These are phyloP conservation scores for Listronotus oregonensis DNA, from an alignment of 1,140 invertebrate genomes.

Conservation along the genomic window DNA sequence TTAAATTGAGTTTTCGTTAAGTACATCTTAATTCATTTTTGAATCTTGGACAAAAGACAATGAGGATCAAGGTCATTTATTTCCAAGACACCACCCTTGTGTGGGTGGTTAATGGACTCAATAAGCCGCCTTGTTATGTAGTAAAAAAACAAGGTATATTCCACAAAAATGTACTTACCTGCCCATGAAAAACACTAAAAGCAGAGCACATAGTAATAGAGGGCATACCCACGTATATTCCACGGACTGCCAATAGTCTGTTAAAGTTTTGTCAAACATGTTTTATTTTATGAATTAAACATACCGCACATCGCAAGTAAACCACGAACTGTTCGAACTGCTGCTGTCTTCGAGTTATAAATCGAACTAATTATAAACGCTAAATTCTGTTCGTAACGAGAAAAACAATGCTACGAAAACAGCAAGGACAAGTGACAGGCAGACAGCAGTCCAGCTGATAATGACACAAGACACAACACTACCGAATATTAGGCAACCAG, in stretches of 20 bases:
- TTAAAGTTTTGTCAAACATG: conserved; percentile 29
- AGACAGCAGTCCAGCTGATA: not conserved
- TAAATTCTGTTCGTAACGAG: conserved; percentile 10
- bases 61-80: too few relatives aligned
- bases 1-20: too few relatives aligned
- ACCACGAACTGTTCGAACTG: not conserved
- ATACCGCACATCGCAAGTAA: conserved; percentile 12
- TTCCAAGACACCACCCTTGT: not conserved
- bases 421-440: conserved; percentile 27
- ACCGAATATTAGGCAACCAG: not conserved
- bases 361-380: conserved; percentile 4
- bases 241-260: conserved; percentile 20
- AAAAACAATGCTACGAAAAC: conserved; percentile 19
- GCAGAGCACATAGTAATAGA: conserved; percentile 14
- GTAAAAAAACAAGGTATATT: not conserved
- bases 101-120: not conserved
- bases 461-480: conserved; percentile 2
- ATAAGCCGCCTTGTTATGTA: not conserved
- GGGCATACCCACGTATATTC: conserved; percentile 22
- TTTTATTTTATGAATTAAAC: conserved; percentile 13
- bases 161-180: not conserved
- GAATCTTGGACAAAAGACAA: too few relatives aligned
- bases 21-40: too few relatives aligned
- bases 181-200: conserved; percentile 3
- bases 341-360: not conserved